Base-by-base conservation (phyloP, 2,888 invertebrate genomes). In the Formica aserva region DNA sequence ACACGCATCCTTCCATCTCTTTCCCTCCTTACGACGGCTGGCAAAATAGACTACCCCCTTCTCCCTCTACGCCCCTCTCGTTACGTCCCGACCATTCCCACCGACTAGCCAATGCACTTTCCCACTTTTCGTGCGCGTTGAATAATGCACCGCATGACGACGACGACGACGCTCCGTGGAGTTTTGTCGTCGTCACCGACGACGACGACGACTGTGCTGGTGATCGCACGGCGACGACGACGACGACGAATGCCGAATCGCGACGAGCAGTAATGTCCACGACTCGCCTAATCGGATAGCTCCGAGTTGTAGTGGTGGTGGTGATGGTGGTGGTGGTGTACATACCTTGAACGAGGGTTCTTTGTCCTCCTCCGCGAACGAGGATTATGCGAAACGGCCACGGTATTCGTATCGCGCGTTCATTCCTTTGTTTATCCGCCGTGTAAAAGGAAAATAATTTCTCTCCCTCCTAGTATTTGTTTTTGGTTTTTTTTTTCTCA, bases 41-140 rank as follows among this genome's bases (percentile, higher is more conserved):
- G 89, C 90, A 92, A 92, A 93, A 92, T 93, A 92, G 92, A 92
- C 88, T 85, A 87, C 87, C 18, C 22, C 18, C 18, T n/a, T 26
- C 5, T 11, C 3, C n/a, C 32, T 11, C 26, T 18, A 5, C 45
- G 15, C 15, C 45, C 45, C 35, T 35, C 35, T 35, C 35, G 35
- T 4, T 35, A 6, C 6, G 35, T 35, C 35, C 35, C 66, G 32
- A n/a, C 69, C 18, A 63, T 11, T 22, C n/a, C n/a, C 11, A 66
- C 55, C 75, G 87, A 86, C 85, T 85, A 85, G 84, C 86, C 87
- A 86, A 85, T 88, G 74, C 85, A 85, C 82, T 88, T 87, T 88
- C 82, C 82, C 84, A 83, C 86, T 87, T 87, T 80, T 85, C 75
- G 85, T 71, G 18, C 32, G 83, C 75, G 84, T 89, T 88, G 89